Percentiles rank a stretch among this genome's conserved stretches.
Conservation (phyloP, 2,888 invertebrate genomes). For the Cosmopolites sordidus region DNA sequence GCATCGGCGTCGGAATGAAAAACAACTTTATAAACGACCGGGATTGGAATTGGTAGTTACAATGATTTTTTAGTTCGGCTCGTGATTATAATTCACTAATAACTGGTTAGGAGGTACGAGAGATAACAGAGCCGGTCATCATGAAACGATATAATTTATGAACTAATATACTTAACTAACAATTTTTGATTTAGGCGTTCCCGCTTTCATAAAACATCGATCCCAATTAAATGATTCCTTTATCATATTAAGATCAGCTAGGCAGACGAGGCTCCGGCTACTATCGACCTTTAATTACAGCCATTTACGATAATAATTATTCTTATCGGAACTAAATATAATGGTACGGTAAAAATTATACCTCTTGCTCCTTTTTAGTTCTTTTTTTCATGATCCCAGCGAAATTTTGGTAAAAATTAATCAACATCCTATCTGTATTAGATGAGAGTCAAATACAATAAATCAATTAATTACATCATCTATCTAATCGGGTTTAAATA, state of each 20-base stretch:
- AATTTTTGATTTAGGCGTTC: conserved; percentile 33
- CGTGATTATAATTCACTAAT: too few species aligned
- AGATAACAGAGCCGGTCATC: conserved; percentile 18
- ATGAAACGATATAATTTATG: conserved; percentile 23
- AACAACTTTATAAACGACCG: too few species aligned
- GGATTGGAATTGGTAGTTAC: too few species aligned
- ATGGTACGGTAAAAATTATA: conserved; percentile 33
- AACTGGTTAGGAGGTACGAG: too few species aligned
- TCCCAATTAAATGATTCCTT: conserved; percentile 41
- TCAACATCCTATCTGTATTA: too few species aligned
- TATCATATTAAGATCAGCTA: conserved; percentile 44
- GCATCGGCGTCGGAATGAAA: too few species aligned
- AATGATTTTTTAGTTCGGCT: too few species aligned
- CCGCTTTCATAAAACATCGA: conserved; percentile 40
- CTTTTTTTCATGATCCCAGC: neutral
- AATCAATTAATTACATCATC: too few species aligned
- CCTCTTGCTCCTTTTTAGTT: neutral
- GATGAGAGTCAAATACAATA: too few species aligned
- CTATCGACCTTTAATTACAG: conserved; percentile 42
- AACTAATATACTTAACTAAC: conserved; percentile 25
- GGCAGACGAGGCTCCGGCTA: conserved; percentile 14
- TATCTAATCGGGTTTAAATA: too few species aligned
- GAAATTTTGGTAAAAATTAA: too few species aligned
- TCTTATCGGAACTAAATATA: conserved; percentile 47
- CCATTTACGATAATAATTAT: conserved; percentile 48